Evolutionary conservation across 2,797 vertebrate genomes (phyloP).

Genomic region (Pseudochirops corinnae): DNA sequence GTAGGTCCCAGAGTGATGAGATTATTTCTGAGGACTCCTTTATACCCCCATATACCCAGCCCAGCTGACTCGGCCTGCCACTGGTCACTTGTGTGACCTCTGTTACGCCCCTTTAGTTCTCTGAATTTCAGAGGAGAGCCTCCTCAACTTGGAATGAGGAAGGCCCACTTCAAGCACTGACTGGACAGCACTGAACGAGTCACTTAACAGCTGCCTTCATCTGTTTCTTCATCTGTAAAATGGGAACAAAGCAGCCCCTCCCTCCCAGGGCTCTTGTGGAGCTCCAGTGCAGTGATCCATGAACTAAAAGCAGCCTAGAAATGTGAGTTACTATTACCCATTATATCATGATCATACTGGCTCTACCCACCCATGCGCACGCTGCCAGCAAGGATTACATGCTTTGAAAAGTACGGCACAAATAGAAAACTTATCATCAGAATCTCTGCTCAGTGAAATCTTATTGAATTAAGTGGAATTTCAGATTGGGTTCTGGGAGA

Average conservation of each 20-base stretch:
- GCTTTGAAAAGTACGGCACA: background rate
- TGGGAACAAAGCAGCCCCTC: background rate
- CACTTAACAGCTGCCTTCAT: background rate
- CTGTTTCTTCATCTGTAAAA: background rate
- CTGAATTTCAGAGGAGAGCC: background rate
- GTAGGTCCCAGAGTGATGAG: background rate
- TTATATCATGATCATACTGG: background rate
- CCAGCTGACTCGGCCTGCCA: background rate
- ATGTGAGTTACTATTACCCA: background rate
- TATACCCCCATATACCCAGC: background rate
- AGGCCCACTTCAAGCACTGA: fast-evolving
- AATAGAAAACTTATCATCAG: background rate
- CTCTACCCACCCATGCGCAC: background rate
- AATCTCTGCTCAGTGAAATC: background rate
- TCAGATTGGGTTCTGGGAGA: background rate
- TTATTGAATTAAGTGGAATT: background rate
- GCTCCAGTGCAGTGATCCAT: background rate
- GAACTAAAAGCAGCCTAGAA: background rate
- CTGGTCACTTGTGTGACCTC: background rate
- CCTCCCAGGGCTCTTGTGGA: background rate
- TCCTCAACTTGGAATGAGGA: background rate
- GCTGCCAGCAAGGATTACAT: background rate
- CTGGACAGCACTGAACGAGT: background rate
- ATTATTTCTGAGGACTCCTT: background rate
- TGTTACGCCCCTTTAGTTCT: background rate